phyloP scores from a whole-genome alignment of 2,113 vertebrate species.

The Nycticorax nycticorax region DNA sequence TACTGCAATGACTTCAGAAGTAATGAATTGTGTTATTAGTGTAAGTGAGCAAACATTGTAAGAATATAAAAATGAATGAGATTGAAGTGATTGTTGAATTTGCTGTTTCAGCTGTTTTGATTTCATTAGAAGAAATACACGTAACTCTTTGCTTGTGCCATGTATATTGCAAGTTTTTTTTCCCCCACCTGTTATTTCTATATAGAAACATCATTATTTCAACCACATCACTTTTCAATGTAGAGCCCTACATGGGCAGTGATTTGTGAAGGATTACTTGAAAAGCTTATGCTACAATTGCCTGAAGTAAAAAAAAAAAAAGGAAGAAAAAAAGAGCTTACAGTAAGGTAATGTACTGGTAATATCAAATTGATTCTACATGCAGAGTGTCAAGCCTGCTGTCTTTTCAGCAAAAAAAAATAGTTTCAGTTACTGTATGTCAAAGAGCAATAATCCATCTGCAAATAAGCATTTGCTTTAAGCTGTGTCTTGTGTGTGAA shows the following conservation, averaged over 20 bases:
- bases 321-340: neutral
- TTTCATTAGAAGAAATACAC: conserved; percentile 33
- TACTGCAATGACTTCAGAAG: neutral
- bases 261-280: conserved; percentile 63
- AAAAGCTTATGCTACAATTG: neutral
- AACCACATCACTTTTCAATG: conserved; percentile 42
- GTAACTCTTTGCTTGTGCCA: neutral
- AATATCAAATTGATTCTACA: conserved; percentile 62
- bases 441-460: conserved; percentile 64
- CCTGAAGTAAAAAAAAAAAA: neutral
- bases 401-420: conserved; percentile 53
- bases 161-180: neutral
- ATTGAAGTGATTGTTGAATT: neutral
- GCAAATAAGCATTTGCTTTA: conserved; percentile 42
- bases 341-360: conserved; percentile 45
- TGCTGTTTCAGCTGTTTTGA: conserved; percentile 20
- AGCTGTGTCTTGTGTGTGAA: neutral
- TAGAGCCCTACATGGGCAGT: neutral
- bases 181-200: neutral
- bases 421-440: conserved; percentile 61
- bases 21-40: neutral
- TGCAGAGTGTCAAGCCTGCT: conserved; percentile 55
- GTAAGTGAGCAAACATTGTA: neutral
- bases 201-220: conserved; percentile 63
- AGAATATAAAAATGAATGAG: neutral